Evolutionary conservation across 2,888 invertebrate species (phyloP).

Genomic region (Ernsta delagoae): DNA sequence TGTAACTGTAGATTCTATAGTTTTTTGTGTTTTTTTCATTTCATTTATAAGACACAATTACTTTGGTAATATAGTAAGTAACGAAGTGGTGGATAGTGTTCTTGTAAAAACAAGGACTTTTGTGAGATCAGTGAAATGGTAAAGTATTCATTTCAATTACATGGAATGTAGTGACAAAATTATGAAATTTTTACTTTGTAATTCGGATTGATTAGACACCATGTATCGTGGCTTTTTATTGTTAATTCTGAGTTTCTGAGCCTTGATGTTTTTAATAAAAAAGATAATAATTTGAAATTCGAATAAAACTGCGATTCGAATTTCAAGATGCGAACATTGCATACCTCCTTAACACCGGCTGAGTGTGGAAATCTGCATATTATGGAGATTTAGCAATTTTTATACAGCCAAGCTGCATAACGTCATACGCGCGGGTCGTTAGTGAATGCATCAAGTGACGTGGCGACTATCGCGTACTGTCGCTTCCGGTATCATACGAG

Average conservation of each 20-base stretch:
- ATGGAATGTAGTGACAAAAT: too few relatives aligned
- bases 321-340: too few relatives aligned
- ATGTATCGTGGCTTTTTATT: too few relatives aligned
- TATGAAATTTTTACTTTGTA: too few relatives aligned
- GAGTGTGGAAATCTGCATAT: conserved; percentile 62
- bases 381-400: conserved; percentile 67
- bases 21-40: background rate
- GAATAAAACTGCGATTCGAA: background rate
- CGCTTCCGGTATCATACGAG: background rate
- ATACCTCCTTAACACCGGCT: conserved; percentile 39
- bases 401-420: conserved; percentile 45
- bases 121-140: too few relatives aligned
- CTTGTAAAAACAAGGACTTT: too few relatives aligned
- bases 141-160: too few relatives aligned
- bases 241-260: too few relatives aligned
- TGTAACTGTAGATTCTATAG: background rate
- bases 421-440: conserved; percentile 43
- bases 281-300: background rate
- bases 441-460: conserved; percentile 6
- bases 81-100: too few relatives aligned
- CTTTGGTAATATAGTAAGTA: background rate
- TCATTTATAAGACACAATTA: background rate
- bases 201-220: too few relatives aligned
- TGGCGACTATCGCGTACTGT: background rate
- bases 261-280: background rate